Evolutionary conservation across 2,888 invertebrate species (phyloP).

Genomic region (Stramonita haemastoma): DNA sequence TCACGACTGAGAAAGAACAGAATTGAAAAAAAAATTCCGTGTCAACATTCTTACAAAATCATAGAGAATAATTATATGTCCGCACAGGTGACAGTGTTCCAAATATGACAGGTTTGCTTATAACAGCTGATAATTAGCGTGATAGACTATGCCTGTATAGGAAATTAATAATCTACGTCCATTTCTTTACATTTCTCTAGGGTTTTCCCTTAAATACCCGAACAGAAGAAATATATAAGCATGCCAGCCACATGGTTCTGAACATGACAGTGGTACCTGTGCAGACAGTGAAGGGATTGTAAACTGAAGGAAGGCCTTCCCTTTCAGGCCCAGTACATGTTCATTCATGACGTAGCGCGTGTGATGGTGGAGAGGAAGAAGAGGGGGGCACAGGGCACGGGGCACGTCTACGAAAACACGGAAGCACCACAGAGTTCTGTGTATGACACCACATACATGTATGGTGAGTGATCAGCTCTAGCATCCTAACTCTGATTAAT

Average conservation of each 20-base stretch:
- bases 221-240: not conserved
- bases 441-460: not conserved
- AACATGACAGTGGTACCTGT: too few species aligned
- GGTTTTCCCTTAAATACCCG: not conserved
- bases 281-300: too few species aligned
- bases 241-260: too few species aligned
- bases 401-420: not conserved
- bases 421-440: not conserved
- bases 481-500: too few species aligned
- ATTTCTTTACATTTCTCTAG: not conserved
- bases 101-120: too few species aligned
- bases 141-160: not conserved
- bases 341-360: slow-evolving; percentile 18
- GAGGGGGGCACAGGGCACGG: not conserved
- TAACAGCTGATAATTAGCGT: too few species aligned
- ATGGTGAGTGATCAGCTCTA: not conserved
- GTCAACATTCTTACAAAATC: too few species aligned
- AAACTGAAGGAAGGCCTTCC: too few species aligned
- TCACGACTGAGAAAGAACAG: too few species aligned
- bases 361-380: slow-evolving; percentile 23
- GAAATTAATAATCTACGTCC: not conserved
- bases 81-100: too few species aligned
- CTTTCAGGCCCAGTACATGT: not conserved
- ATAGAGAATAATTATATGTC: too few species aligned
- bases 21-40: too few species aligned